Evolutionary conservation across 2,888 invertebrate species (phyloP).

Genomic region (Salpingus planirostris): DNA sequence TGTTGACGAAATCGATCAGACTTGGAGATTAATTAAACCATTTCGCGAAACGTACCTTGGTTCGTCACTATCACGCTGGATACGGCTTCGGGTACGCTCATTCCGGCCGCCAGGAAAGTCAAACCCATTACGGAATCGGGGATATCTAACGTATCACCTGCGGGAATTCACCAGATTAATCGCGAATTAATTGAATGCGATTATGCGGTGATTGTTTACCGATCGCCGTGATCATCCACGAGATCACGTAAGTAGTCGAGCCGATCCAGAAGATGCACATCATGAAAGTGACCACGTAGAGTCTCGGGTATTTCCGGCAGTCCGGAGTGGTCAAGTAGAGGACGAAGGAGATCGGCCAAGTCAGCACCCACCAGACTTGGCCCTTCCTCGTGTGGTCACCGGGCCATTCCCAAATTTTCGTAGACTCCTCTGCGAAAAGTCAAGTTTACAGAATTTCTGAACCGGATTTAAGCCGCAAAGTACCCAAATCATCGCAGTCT

Average conservation of each 20-base stretch:
- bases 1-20: neutral
- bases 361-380: slow-evolving; percentile 51
- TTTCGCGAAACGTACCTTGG: slow-evolving; percentile 61
- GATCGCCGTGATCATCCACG: slow-evolving; percentile 75
- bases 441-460: neutral
- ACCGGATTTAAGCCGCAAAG: neutral
- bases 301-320: slow-evolving; percentile 51
- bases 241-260: slow-evolving; percentile 68
- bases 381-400: slow-evolving; percentile 39
- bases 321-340: slow-evolving; percentile 72
- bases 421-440: slow-evolving; percentile 32
- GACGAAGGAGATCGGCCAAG: slow-evolving; percentile 65
- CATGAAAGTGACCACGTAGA: slow-evolving; percentile 62
- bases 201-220: slow-evolving; percentile 55
- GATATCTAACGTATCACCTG: slow-evolving; percentile 81
- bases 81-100: slow-evolving; percentile 89
- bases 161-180: slow-evolving; percentile 31
- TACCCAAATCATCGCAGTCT: slow-evolving; percentile 40
- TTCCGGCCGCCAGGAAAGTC: slow-evolving; percentile 87
- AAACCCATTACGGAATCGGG: slow-evolving; percentile 94
- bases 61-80: slow-evolving; percentile 89
- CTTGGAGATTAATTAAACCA: neutral
- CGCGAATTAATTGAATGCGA: neutral
- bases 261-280: slow-evolving; percentile 82
- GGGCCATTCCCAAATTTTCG: slow-evolving; percentile 52